These are phyloP conservation scores for Phrynosoma platyrhinos DNA, from an alignment of 2,113 vertebrate genomes.

Conservation along the genomic window DNA sequence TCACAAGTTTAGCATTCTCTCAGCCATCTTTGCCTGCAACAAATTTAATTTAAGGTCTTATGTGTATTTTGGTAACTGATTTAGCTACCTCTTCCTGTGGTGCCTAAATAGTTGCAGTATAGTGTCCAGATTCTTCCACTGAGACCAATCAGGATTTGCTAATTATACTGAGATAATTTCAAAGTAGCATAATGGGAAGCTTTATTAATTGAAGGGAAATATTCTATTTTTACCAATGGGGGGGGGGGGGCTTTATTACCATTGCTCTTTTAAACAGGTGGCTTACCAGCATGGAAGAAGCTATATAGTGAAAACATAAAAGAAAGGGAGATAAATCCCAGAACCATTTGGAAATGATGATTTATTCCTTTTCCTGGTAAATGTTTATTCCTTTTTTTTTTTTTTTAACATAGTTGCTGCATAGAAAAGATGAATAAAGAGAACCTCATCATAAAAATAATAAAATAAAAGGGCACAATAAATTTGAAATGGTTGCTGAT, in stretches of 20 bases:
- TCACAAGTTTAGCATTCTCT: conserved; percentile 53
- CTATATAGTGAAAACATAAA: conserved; percentile 55
- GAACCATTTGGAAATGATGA: conserved; percentile 66
- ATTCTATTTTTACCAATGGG: conserved; percentile 71
- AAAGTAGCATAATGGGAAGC: conserved; percentile 69
- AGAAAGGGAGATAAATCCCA: conserved; percentile 57
- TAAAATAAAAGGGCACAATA: background rate
- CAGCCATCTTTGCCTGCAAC: conserved; percentile 28
- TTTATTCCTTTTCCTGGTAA: conserved; percentile 42
- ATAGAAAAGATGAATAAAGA: conserved; percentile 55
- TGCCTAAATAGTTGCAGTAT: conserved; percentile 60
- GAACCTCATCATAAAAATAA: conserved; percentile 30
- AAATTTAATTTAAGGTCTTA: conserved; percentile 65
- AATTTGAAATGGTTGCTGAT: conserved; percentile 27
- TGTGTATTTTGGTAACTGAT: conserved; percentile 59
- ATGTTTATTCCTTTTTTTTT: too few species aligned
- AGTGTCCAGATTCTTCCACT: conserved; percentile 62
- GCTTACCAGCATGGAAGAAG: conserved; percentile 70
- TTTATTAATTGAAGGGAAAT: conserved; percentile 69
- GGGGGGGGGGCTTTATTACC: conserved; percentile 71
- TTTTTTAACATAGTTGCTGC: conserved; percentile 46
- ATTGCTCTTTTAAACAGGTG: conserved; percentile 74
- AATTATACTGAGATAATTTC: conserved; percentile 68
- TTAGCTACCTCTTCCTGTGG: conserved; percentile 60
- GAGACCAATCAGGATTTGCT: conserved; percentile 70